Evolutionary conservation across 2,797 vertebrate species (phyloP).

Genomic region (Ctenosaura bakeri): DNA sequence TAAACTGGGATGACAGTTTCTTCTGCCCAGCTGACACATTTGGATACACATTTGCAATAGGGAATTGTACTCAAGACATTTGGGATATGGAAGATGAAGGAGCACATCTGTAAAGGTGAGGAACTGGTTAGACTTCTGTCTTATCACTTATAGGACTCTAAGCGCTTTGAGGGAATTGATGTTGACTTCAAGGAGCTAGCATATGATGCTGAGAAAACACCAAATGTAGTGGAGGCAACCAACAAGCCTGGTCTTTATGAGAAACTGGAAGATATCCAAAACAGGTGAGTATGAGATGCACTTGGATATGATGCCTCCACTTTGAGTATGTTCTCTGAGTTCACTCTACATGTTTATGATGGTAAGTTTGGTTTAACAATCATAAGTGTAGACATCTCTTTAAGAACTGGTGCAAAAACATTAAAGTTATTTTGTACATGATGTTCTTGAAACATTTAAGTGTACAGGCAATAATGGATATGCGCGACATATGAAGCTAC

Average conservation of each 20-base stretch:
- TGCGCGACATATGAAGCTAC: neutral
- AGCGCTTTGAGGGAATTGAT: constrained; percentile 92
- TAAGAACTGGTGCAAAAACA: neutral
- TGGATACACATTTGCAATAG: neutral
- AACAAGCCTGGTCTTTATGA: constrained; percentile 88
- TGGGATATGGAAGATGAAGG: neutral
- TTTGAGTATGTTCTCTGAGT: neutral
- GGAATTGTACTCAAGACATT: neutral
- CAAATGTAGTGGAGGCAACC: constrained; percentile 92
- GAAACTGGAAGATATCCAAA: constrained; percentile 91
- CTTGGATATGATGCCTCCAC: no score
- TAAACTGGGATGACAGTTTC: neutral
- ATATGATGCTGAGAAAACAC: constrained; percentile 84
- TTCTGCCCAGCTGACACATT: neutral
- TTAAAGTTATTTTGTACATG: neutral
- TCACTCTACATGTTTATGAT: neutral
- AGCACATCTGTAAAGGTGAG: neutral
- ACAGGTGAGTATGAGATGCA: constrained; percentile 77
- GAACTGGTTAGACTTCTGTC: neutral
- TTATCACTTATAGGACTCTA: constrained; percentile 86
- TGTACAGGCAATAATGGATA: neutral
- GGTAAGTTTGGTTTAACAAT: neutral
- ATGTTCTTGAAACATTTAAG: neutral
- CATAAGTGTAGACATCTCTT: neutral
- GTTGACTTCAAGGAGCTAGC: constrained; percentile 91